Conservation (phyloP, 2,888 invertebrate species). For the Synanthedon andrenaeformis region DNA sequence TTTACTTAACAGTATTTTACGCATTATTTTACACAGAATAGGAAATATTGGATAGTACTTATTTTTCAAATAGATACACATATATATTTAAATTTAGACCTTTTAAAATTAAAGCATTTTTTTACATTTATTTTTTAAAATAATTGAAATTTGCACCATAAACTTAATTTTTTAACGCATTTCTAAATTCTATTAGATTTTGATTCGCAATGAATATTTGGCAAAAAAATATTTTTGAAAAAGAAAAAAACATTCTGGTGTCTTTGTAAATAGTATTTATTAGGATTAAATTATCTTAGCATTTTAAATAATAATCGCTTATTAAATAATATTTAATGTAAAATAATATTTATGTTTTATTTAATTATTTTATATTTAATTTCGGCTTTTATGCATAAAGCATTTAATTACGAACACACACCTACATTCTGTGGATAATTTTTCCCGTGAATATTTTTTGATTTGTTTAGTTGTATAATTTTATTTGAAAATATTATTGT, state of each 20-base stretch:
- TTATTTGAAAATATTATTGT: too few relatives aligned
- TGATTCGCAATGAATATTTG: too few relatives aligned
- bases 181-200: too few relatives aligned
- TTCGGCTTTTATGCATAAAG: slow-evolving; percentile 27
- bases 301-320: slow-evolving; percentile 61
- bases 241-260: slow-evolving; percentile 53
- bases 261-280: slow-evolving; percentile 68
- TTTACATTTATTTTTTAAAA: too few relatives aligned
- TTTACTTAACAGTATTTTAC: slow-evolving; percentile 63
- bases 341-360: slow-evolving; percentile 68
- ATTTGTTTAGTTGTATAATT: too few relatives aligned
- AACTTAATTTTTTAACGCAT: too few relatives aligned
- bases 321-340: slow-evolving; percentile 44
- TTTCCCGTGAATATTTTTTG: too few relatives aligned
- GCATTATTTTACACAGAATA: slow-evolving; percentile 61
- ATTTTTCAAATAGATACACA: slow-evolving; percentile 34
- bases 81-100: background rate
- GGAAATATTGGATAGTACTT: slow-evolving; percentile 35
- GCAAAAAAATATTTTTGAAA: too few relatives aligned
- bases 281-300: slow-evolving; percentile 61
- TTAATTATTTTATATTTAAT: slow-evolving; percentile 57
- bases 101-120: background rate
- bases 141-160: too few relatives aligned
- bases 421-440: too few relatives aligned
- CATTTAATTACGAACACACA: too few relatives aligned